Evolutionary conservation across 2,113 vertebrate genomes (phyloP).

Genomic region (Petrocephalus microphthalmus): DNA sequence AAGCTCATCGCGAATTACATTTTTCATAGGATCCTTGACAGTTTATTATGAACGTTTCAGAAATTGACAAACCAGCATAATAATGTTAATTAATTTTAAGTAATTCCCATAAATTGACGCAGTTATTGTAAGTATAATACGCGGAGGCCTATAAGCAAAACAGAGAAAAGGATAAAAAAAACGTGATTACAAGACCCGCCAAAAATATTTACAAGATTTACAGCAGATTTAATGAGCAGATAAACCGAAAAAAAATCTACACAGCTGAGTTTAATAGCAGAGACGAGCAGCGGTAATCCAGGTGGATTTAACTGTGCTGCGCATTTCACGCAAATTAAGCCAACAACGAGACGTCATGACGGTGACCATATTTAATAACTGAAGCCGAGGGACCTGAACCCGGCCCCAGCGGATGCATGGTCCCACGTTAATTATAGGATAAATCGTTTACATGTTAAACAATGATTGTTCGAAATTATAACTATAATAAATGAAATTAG

Average conservation of each 20-base stretch:
- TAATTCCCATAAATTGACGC: neutral
- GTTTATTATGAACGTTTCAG: neutral
- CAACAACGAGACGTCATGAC: neutral
- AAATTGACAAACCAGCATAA: neutral
- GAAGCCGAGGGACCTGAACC: neutral
- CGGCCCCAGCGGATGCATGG: neutral
- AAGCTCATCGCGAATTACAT: neutral
- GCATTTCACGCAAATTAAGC: neutral
- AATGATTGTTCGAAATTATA: neutral
- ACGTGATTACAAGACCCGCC: neutral
- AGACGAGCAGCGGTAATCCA: neutral
- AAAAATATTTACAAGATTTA: neutral
- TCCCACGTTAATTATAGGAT: neutral
- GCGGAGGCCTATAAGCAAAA: neutral
- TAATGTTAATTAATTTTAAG: neutral
- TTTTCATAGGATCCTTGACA: neutral
- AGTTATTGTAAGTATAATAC: neutral
- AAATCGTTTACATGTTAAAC: neutral
- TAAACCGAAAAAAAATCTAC: neutral
- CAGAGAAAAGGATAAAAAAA: neutral
- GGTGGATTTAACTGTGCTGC: neutral
- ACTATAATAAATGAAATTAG: neutral
- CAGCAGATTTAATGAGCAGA: neutral
- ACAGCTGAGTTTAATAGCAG: neutral
- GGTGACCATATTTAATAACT: neutral